phyloP scores from a whole-genome alignment of 2,113 vertebrate species.

The Alethe castanea region DNA sequence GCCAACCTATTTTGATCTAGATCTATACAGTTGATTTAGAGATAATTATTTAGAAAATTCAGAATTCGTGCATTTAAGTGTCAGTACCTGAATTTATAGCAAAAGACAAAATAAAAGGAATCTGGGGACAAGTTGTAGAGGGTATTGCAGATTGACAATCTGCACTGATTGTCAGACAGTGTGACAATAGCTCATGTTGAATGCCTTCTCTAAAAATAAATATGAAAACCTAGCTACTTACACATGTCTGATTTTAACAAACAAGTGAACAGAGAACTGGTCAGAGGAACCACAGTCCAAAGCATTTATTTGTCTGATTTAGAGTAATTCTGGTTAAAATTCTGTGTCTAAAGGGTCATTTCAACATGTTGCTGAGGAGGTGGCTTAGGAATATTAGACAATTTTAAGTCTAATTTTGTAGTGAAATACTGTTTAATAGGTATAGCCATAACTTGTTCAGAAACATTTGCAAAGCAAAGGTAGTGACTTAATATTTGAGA shows the following conservation, averaged over 20 bases:
- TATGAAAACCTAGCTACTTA: neutral
- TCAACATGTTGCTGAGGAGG: rapidly evolving
- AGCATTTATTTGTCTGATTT: neutral
- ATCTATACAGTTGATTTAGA: neutral
- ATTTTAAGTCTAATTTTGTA: neutral
- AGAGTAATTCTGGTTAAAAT: neutral
- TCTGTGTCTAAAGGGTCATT: neutral
- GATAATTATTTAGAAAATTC: neutral
- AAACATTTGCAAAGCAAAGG: neutral
- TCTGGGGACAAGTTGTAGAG: rapidly evolving
- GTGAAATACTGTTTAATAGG: neutral
- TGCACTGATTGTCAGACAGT: neutral
- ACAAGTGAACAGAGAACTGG: neutral
- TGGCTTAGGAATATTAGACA: neutral
- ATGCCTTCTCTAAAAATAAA: neutral
- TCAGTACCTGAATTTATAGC: neutral
- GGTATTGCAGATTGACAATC: neutral
- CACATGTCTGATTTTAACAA: neutral
- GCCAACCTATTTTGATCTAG: neutral
- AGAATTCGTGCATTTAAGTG: neutral
- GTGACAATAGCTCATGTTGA: neutral
- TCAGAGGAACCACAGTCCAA: neutral
- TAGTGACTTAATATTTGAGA: neutral
- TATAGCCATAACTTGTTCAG: neutral
- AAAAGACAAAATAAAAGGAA: neutral